A percentile compares a stretch with the other conserved stretches of the same genome.
phyloP scores from a whole-genome alignment of 30 jellyfish, hydroid and myxozoan species.

The Hydractinia symbiolongicarpus region DNA sequence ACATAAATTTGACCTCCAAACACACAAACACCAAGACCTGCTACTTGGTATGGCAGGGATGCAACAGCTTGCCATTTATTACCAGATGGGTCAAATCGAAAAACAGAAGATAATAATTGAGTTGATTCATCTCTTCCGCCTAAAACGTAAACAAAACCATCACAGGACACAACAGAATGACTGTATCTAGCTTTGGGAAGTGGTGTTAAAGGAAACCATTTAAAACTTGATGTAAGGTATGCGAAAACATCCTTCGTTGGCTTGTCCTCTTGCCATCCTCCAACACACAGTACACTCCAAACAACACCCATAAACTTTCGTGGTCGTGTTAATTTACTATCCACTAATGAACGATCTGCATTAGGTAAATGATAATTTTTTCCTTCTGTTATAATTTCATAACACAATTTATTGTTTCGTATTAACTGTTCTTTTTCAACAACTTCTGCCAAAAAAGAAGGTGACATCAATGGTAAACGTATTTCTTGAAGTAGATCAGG shows the following conservation, averaged over 20 bases:
- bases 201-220: constrained; percentile 89
- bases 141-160: constrained; percentile 75
- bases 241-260: constrained; percentile 91
- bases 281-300: constrained; percentile 75
- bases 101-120: constrained; percentile 58
- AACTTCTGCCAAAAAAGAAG: constrained; percentile 59
- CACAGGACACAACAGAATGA: constrained; percentile 89
- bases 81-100: constrained; percentile 74
- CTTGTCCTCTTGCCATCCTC: constrained; percentile 77
- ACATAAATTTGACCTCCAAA: constrained; percentile 81
- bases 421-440: constrained; percentile 63
- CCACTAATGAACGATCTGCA: constrained; percentile 33
- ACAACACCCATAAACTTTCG: constrained; percentile 93
- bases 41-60: constrained; percentile 70
- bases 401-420: constrained; percentile 37
- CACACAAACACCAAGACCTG: constrained; percentile 79
- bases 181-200: constrained; percentile 56
- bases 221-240: constrained; percentile 42
- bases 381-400: constrained; percentile 59
- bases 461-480: constrained; percentile 80
- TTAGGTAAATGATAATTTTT: constrained; percentile 39
- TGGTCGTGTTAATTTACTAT: constrained; percentile 55
- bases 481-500: constrained; percentile 44
- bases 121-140: constrained; percentile 93
- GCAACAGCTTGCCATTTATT: constrained; percentile 79